Evolutionary conservation across 2,113 vertebrate genomes (phyloP), one percentile per base, ranked within the genome.

Genomic region (Litocranius walleri): DNA sequence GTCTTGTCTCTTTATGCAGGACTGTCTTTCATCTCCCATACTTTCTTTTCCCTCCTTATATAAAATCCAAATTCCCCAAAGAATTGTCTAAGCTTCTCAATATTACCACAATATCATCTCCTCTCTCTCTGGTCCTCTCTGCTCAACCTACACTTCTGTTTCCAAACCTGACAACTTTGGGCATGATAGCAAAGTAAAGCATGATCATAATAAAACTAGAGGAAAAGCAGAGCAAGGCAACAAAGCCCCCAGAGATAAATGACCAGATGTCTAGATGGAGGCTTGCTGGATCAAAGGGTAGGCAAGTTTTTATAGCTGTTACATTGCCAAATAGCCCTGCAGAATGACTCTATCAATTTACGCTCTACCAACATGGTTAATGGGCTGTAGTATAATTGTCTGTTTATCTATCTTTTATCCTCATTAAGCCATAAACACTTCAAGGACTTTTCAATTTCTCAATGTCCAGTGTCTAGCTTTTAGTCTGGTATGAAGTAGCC

Each of bases 361-460:
- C 56, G 95, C 86, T 96, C 96, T 45, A 89, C 96, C 97, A 94
- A 30, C 94, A 81, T 94, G 86, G 85, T 96, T 98, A 98, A 97
- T 97, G 97, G 78, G 56, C 97, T 97, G 83, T 87, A 93, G 36
- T 94, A 27, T 97, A 96, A 97, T 97, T 98, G 95, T 97, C 97
- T 97, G 94, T 98, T 97, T 98, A 97, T 97, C 97, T 98, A 77
- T 95, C 97, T 98, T 77, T 94, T 97, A 84, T 95, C 96, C 91
- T 98, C 86, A 97, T 97, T 97, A 98, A 91, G 77, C 62, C 52
- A 17, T 86, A 93, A 87, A 52, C 88, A 93, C 89, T 97, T 97
- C 95, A 96, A 98, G 91, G 95, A 94, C 95, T 93, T 96, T 88
- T 71, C 94, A 95, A 80, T 97, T 90, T 97, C 71, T 97, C 61